These are phyloP conservation scores for Stomatorhinus ivindoensis DNA, from an alignment of 2,113 vertebrate species.

Conservation along the genomic window DNA sequence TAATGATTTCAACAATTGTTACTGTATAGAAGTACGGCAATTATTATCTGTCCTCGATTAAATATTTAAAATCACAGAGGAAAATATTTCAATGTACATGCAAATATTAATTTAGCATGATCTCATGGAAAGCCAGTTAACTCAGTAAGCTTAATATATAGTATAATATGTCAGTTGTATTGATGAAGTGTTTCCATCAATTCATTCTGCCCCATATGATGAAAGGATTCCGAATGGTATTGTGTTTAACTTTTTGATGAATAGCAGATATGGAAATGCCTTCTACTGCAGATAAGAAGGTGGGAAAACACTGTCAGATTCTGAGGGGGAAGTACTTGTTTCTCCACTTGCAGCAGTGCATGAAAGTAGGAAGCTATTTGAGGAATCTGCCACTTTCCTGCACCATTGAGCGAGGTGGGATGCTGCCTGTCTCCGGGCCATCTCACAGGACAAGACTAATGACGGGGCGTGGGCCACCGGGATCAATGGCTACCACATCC, in stretches of 20 bases:
- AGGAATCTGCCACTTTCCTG: slow-evolving; percentile 63
- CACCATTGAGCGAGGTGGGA: slow-evolving; percentile 40
- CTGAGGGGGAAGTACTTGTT: slow-evolving; percentile 47
- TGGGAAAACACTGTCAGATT: slow-evolving; percentile 53
- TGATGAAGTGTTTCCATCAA: slow-evolving; percentile 13
- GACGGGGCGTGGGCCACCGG: slow-evolving; percentile 31
- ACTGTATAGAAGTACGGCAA: background rate
- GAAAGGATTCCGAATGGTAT: slow-evolving; percentile 47
- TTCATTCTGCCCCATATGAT: slow-evolving; percentile 36
- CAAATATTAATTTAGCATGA: background rate
- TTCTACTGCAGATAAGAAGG: slow-evolving; percentile 63
- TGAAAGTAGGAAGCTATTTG: slow-evolving; percentile 75
- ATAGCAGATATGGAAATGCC: slow-evolving; percentile 58
- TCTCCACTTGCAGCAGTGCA: slow-evolving; percentile 61
- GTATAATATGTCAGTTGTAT: background rate
- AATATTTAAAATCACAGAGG: background rate
- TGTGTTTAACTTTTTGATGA: slow-evolving; percentile 53
- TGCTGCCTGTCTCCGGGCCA: slow-evolving; percentile 62
- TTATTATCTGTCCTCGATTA: background rate
- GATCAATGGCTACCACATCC: slow-evolving; percentile 40
- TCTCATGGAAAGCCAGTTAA: background rate
- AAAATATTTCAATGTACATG: background rate
- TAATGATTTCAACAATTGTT: background rate
- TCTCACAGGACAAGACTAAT: slow-evolving; percentile 77
- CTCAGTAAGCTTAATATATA: background rate